Percentiles rank a stretch among this genome's conserved stretches.
phyloP scores from a whole-genome alignment of 2,888 invertebrate species.

The Lochmaea crataegi region DNA sequence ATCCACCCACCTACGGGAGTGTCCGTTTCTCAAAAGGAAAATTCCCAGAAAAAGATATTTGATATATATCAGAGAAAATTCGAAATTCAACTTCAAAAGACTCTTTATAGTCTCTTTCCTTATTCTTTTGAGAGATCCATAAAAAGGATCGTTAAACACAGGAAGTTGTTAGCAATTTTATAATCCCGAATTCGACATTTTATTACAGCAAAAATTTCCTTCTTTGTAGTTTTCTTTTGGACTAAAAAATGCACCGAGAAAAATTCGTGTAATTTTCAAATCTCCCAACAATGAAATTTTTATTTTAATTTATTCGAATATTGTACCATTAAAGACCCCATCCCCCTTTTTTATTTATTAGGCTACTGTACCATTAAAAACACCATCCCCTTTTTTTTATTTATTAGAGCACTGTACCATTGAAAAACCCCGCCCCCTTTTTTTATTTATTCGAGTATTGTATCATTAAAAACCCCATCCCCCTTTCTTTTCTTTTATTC shows the following conservation, averaged over 20 bases:
- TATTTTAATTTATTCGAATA: no score
- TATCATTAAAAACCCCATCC: no score
- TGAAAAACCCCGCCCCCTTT: no score
- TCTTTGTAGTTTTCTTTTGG: conserved; percentile 13
- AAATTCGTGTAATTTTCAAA: no score
- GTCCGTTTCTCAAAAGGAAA: conserved; percentile 32
- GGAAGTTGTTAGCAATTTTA: conserved; percentile 38
- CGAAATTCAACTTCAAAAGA: conserved; percentile 30
- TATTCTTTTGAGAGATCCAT: conserved; percentile 35
- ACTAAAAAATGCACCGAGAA: background rate
- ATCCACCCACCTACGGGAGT: conserved; percentile 23
- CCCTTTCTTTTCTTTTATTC: no score
- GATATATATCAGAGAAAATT: conserved; percentile 34
- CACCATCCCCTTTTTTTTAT: no score
- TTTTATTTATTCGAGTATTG: no score
- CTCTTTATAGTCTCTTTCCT: conserved; percentile 22
- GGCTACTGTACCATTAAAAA: no score
- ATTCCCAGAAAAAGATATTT: conserved; percentile 30
- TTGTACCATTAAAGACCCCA: no score
- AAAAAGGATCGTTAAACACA: conserved; percentile 33
- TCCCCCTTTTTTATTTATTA: no score
- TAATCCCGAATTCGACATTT: conserved; percentile 31
- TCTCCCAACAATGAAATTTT: no score
- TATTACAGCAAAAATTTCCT: conserved; percentile 30
- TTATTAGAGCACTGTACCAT: no score